Percentiles rank a stretch among this genome's conserved stretches.
phyloP scores from a whole-genome alignment of 2,113 vertebrate species.

The Trematocara variabile region DNA sequence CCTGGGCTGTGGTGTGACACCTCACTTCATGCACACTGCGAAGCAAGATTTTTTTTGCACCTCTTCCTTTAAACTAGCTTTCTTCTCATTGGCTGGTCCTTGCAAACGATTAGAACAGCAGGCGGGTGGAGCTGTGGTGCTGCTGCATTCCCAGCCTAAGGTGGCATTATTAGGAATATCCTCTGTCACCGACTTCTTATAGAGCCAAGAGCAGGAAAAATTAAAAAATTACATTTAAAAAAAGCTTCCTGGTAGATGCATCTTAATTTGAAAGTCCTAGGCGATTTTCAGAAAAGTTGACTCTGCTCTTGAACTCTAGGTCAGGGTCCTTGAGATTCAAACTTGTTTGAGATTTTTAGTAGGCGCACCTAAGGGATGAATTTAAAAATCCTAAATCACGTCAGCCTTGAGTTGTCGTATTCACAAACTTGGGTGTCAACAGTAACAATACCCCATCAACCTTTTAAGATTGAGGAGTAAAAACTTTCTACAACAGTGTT shows the following conservation, averaged over 20 bases:
- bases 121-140: background rate
- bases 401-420: background rate
- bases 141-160: background rate
- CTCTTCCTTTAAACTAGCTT: background rate
- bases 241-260: background rate
- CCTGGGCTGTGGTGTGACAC: background rate
- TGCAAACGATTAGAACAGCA: background rate
- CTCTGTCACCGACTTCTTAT: fast-evolving
- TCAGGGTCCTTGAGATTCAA: background rate
- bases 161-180: background rate
- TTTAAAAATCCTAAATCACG: background rate
- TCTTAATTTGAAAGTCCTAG: background rate
- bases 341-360: background rate
- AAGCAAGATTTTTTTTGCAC: background rate
- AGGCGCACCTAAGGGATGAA: fast-evolving
- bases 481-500: background rate
- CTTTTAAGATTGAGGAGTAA: background rate
- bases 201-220: background rate
- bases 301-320: background rate
- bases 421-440: background rate
- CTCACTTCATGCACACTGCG: background rate
- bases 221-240: fast-evolving
- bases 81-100: background rate
- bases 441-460: background rate
- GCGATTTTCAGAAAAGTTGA: fast-evolving